These are phyloP conservation scores for Takifugu rubripes DNA, from an alignment of 2,797 vertebrate genomes.

Conservation along the genomic window DNA sequence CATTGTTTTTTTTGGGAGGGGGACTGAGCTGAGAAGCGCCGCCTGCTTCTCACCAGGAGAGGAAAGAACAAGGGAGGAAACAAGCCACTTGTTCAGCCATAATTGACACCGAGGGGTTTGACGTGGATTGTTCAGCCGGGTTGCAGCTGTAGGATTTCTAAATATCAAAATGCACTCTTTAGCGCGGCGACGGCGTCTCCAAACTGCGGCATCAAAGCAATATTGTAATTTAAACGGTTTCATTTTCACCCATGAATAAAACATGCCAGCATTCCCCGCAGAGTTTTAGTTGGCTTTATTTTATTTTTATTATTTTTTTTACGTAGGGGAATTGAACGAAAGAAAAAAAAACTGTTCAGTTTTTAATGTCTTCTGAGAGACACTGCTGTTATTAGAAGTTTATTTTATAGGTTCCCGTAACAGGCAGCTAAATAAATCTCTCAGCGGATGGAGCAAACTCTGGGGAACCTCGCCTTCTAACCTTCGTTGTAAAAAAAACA, in stretches of 20 bases:
- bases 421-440: no score
- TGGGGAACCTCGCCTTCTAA: no score
- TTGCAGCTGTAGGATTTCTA: constrained; percentile 24
- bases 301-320: background rate
- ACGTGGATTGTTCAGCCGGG: constrained; percentile 34
- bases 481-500: no score
- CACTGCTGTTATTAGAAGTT: no score
- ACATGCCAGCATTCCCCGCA: constrained; percentile 25
- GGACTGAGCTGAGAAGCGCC: constrained; percentile 19
- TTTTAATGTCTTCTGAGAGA: no score
- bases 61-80: constrained; percentile 11
- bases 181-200: constrained; percentile 19
- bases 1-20: constrained; percentile 32
- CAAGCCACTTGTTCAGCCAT: constrained; percentile 45
- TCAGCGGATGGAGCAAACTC: no score
- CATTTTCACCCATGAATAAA: constrained; percentile 47
- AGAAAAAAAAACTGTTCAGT: background rate
- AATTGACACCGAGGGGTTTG: constrained; percentile 62
- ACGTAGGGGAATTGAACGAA: background rate
- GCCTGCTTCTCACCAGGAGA: constrained; percentile 23
- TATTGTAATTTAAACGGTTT: constrained; percentile 39
- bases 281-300: background rate
- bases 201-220: constrained; percentile 9
- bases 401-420: no score
- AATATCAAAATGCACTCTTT: constrained; percentile 15